These are phyloP conservation scores for Drosophila cognata DNA, from an alignment of 2,888 invertebrate species.

Conservation along the genomic window DNA sequence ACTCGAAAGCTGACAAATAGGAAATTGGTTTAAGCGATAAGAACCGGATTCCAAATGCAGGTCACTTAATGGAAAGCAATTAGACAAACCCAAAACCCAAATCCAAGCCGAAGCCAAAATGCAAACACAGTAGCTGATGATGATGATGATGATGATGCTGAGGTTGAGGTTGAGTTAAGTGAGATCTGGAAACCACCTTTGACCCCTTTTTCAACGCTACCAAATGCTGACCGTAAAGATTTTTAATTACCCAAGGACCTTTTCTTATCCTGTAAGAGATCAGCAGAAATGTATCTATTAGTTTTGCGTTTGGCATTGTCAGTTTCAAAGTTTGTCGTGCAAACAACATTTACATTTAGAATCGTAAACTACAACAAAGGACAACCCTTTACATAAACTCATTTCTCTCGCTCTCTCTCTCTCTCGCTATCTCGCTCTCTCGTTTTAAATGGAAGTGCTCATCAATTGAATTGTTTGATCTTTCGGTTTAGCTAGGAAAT, in stretches of 20 bases:
- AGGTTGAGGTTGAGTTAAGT: not conserved
- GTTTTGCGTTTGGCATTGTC: constrained; percentile 67
- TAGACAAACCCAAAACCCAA: constrained; percentile 17
- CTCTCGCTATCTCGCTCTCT: not conserved
- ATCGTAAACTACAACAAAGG: constrained; percentile 28
- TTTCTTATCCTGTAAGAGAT: constrained; percentile 41
- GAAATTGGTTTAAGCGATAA: constrained; percentile 63
- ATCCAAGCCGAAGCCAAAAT: constrained; percentile 16
- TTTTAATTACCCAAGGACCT: constrained; percentile 55
- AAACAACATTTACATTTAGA: constrained; percentile 69
- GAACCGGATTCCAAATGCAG: constrained; percentile 33
- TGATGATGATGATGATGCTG: not conserved
- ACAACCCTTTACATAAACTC: constrained; percentile 44
- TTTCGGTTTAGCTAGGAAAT: constrained; percentile 37
- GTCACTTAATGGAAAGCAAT: constrained; percentile 51
- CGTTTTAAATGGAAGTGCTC: constrained; percentile 47
- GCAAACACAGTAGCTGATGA: constrained; percentile 4
- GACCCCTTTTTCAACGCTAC: constrained; percentile 31
- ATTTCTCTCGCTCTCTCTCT: not conserved
- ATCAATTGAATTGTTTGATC: constrained; percentile 52
- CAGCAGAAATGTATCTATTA: constrained; percentile 72
- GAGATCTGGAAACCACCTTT: constrained; percentile 29
- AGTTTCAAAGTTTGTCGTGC: constrained; percentile 68
- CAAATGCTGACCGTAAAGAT: constrained; percentile 56
- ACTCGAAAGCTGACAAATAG: constrained; percentile 13